Evolutionary conservation across 2,113 vertebrate species (phyloP).

Genomic region (Microcebus lehilahytsara): DNA sequence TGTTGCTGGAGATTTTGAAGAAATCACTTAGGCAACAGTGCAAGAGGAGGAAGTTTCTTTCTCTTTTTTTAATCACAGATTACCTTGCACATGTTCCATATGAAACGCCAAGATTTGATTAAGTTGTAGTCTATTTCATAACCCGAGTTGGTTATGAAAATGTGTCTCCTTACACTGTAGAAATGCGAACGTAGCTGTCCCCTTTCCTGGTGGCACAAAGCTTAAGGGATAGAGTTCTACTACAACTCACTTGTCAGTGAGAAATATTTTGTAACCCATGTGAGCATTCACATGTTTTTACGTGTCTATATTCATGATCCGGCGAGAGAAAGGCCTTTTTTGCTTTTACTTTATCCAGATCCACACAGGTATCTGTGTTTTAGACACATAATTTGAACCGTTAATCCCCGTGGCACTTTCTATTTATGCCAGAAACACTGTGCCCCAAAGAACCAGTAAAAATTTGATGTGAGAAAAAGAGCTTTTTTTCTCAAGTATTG

Average conservation of each 20-base stretch:
- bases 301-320: background rate
- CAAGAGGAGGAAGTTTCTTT: background rate
- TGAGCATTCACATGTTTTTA: background rate
- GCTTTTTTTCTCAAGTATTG: background rate
- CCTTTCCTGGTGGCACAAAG: background rate
- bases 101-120: background rate
- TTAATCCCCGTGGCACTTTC: background rate
- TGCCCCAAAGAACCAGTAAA: background rate
- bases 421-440: background rate
- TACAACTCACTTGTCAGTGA: background rate
- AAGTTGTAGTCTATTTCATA: background rate
- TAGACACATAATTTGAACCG: background rate
- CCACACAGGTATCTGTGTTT: background rate
- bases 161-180: background rate
- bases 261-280: background rate
- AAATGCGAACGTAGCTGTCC: accelerated
- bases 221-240: background rate
- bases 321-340: background rate
- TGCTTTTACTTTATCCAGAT: background rate
- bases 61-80: background rate
- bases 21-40: background rate
- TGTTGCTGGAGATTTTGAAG: background rate
- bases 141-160: background rate
- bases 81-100: background rate
- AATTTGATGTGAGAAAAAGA: background rate